phyloP scores from a whole-genome alignment of 2,888 invertebrate species.

The Napeogenes sylphis region DNA sequence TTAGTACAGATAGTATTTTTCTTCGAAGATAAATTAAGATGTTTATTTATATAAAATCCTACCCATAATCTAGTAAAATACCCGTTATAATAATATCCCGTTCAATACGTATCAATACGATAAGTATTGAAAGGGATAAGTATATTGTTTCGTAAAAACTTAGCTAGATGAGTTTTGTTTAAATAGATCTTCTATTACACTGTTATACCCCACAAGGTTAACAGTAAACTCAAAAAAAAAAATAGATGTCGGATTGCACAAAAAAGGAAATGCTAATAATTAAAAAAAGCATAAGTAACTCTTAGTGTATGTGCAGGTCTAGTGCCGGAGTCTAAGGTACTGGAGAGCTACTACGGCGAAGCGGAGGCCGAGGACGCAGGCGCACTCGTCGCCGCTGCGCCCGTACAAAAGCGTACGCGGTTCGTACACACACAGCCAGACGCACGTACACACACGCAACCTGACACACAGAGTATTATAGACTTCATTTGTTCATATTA shows the following conservation, averaged over 20 bases:
- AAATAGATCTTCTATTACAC: too few relatives aligned
- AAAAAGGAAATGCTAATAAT: neutral
- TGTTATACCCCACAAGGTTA: too few relatives aligned
- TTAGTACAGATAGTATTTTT: conserved; percentile 38
- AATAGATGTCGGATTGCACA: neutral
- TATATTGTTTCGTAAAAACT: too few relatives aligned
- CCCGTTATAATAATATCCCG: too few relatives aligned
- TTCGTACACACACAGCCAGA: neutral
- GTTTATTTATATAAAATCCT: too few relatives aligned
- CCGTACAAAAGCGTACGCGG: conserved; percentile 75
- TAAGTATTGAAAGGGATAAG: too few relatives aligned
- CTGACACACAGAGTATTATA: neutral
- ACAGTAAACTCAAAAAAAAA: too few relatives aligned
- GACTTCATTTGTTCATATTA: too few relatives aligned
- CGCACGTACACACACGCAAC: neutral
- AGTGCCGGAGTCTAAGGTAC: conserved; percentile 78
- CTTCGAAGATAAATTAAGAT: too few relatives aligned
- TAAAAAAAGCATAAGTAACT: neutral
- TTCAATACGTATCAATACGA: too few relatives aligned
- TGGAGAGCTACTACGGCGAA: conserved; percentile 72
- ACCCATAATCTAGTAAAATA: too few relatives aligned
- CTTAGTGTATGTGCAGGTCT: conserved; percentile 53
- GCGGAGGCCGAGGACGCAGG: conserved; percentile 64
- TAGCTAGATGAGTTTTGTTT: too few relatives aligned
- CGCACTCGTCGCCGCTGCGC: conserved; percentile 54